phyloP scores from a whole-genome alignment of 2,113 vertebrate species.

The Galemys pyrenaicus region DNA sequence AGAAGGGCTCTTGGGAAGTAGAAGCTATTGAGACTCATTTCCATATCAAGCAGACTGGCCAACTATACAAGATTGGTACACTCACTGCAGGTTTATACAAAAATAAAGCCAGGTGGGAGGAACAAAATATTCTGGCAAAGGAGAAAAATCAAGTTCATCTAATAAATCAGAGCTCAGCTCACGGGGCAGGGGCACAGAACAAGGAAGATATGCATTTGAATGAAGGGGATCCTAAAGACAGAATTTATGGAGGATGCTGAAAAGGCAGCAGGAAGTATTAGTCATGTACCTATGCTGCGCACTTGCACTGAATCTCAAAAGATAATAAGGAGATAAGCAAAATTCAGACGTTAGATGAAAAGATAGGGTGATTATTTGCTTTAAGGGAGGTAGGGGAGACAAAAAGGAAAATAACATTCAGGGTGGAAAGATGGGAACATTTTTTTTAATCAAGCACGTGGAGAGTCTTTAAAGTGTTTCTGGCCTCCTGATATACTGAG shows the following conservation, averaged over 20 bases:
- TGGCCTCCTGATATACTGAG: background rate
- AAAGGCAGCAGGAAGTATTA: background rate
- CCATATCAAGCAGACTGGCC: constrained; percentile 50
- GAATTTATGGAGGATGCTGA: constrained; percentile 15
- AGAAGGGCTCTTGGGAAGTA: constrained; percentile 59
- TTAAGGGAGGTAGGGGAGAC: background rate
- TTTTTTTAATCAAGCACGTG: constrained; percentile 35
- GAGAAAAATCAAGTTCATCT: background rate
- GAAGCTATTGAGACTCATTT: constrained; percentile 59
- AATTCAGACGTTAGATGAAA: background rate
- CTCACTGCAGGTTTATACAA: background rate
- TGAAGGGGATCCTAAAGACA: background rate
- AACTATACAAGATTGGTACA: constrained; percentile 46
- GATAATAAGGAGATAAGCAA: background rate
- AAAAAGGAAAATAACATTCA: background rate
- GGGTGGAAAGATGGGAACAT: background rate
- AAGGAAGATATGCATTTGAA: background rate
- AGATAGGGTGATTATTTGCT: background rate
- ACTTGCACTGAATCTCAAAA: background rate
- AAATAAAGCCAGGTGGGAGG: background rate
- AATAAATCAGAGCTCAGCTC: constrained; percentile 1
- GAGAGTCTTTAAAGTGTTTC: background rate
- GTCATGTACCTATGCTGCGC: background rate
- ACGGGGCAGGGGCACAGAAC: background rate
- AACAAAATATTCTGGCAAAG: constrained; percentile 28